These are phyloP conservation scores for Cliona cf. orientalis DNA, from an alignment of 37 sponge, comb jelly and placozoan genomes.

Conservation along the genomic window DNA sequence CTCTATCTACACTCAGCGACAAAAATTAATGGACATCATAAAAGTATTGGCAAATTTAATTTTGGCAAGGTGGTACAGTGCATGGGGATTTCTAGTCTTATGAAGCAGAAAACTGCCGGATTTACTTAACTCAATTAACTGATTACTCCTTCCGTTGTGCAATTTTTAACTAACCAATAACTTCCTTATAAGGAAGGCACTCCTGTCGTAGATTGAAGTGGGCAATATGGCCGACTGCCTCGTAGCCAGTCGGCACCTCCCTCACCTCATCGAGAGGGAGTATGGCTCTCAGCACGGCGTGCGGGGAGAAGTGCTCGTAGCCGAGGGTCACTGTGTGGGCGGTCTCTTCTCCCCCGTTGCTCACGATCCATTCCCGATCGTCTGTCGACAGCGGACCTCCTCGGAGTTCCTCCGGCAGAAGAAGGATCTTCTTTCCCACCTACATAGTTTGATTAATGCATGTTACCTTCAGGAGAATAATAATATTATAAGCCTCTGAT, in stretches of 20 bases:
- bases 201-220: conserved; percentile 91
- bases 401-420: conserved; percentile 41
- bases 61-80: too few species aligned
- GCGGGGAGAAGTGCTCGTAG: conserved; percentile 48
- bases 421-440: conserved; percentile 51
- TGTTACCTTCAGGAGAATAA: too few species aligned
- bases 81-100: too few species aligned
- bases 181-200: conserved; percentile 74
- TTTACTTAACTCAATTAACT: too few species aligned
- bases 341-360: conserved; percentile 37
- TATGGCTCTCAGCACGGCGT: conserved; percentile 61
- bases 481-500: too few species aligned
- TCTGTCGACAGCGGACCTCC: conserved; percentile 33
- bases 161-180: conserved; percentile 78
- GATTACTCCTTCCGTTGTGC: too few species aligned
- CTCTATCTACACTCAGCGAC: too few species aligned
- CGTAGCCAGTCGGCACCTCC: conserved; percentile 82
- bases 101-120: too few species aligned
- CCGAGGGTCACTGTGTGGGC: conserved; percentile 45
- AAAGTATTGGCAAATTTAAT: too few species aligned
- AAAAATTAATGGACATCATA: too few species aligned
- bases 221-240: conserved; percentile 95
- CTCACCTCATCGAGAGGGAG: conserved; percentile 51
- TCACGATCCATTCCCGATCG: conserved; percentile 50
- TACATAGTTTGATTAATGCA: too few species aligned